These are phyloP conservation scores for Tonatia bakeri DNA, from an alignment of 2,113 vertebrate genomes.

Conservation along the genomic window DNA sequence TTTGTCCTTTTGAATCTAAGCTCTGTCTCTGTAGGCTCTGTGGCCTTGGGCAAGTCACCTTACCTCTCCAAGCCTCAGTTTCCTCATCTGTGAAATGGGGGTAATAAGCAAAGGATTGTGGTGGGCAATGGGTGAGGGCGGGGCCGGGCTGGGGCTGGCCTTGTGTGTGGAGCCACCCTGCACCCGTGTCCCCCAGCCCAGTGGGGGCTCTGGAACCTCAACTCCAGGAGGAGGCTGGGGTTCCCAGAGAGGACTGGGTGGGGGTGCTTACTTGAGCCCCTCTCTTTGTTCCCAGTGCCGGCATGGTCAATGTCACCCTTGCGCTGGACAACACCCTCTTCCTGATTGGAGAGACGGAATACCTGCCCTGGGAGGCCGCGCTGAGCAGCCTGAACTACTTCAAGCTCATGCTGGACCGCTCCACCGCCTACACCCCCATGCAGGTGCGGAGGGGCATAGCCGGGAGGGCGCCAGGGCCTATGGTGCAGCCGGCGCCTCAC, in stretches of 20 bases:
- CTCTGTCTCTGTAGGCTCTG: background rate
- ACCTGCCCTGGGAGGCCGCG: slow-evolving; percentile 91
- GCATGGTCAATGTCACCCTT: slow-evolving; percentile 74
- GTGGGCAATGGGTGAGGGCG: background rate
- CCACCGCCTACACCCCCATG: slow-evolving; percentile 86
- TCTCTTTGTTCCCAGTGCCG: slow-evolving; percentile 80
- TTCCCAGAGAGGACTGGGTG: background rate
- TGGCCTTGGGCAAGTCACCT: background rate
- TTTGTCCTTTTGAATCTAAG: background rate
- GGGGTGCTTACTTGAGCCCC: background rate
- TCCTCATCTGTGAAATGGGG: background rate
- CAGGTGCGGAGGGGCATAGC: slow-evolving; percentile 77
- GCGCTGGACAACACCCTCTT: slow-evolving; percentile 89
- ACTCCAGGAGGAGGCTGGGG: background rate
- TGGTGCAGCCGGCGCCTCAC: background rate
- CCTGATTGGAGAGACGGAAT: slow-evolving; percentile 80
- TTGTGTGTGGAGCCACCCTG: background rate
- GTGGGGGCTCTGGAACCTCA: background rate
- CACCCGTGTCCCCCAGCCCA: background rate
- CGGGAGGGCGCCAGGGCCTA: rapidly evolving
- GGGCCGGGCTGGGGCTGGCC: background rate
- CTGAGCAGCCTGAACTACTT: slow-evolving; percentile 86
- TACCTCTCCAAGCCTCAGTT: background rate
- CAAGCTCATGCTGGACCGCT: slow-evolving; percentile 92
- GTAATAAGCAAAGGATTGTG: background rate